A percentile compares a stretch with the other conserved stretches of the same genome.
Evolutionary conservation across 2,888 invertebrate species (phyloP).

Genomic region (Cephus spinipes): DNA sequence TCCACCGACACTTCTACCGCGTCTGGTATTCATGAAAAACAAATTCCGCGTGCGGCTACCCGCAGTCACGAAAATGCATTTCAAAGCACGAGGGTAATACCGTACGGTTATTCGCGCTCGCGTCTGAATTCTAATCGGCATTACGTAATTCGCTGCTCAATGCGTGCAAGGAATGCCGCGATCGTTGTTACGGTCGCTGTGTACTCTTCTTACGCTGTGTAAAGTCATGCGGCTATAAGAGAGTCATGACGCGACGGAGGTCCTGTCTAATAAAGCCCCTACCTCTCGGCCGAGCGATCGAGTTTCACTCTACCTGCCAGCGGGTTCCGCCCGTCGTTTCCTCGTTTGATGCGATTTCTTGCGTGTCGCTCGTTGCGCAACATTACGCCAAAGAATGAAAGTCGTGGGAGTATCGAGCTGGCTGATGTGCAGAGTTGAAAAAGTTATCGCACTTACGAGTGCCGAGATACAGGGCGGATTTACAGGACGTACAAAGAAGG

Average conservation of each 20-base stretch:
- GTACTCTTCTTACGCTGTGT: too few relatives aligned
- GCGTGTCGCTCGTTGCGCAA: conserved; percentile 32
- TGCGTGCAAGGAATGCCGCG: conserved; percentile 32
- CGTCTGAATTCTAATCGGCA: conserved; percentile 35
- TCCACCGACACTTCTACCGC: neutral
- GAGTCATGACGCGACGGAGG: too few relatives aligned
- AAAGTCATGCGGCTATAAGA: too few relatives aligned
- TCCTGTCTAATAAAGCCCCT: neutral
- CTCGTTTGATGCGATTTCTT: conserved; percentile 30
- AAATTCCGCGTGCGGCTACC: neutral
- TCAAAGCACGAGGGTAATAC: too few relatives aligned
- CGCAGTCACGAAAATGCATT: too few relatives aligned
- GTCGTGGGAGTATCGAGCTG: conserved; percentile 33
- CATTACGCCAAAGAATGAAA: conserved; percentile 25
- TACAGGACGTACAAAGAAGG: too few relatives aligned
- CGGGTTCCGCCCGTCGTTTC: conserved; percentile 20
- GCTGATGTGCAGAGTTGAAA: too few relatives aligned
- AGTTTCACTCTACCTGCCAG: conserved; percentile 1
- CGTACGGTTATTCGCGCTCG: conserved; percentile 2
- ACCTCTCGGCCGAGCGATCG: neutral
- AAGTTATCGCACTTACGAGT: too few relatives aligned
- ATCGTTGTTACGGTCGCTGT: conserved; percentile 9
- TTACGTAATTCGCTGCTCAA: conserved; percentile 13
- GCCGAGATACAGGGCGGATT: too few relatives aligned
- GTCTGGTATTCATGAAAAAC: neutral